phyloP scores from a whole-genome alignment of 2,888 invertebrate genomes.

The Lysandra coridon region DNA sequence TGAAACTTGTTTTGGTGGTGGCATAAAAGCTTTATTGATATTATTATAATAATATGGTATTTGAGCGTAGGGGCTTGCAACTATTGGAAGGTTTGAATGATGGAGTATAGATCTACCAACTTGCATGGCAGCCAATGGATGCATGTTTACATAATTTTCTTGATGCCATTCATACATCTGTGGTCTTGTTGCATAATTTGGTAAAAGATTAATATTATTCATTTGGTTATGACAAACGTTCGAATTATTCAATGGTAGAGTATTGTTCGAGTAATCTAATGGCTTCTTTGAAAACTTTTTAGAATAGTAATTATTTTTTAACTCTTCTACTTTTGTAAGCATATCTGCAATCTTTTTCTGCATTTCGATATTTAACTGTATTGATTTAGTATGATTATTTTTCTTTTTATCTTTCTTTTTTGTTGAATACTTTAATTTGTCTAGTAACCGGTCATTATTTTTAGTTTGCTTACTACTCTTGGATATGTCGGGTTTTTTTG shows the following conservation, averaged over 20 bases:
- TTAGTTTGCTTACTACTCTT: neutral
- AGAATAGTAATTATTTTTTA: neutral
- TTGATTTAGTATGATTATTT: neutral
- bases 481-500: neutral
- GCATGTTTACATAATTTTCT: neutral
- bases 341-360: constrained; percentile 3
- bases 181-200: neutral
- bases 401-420: neutral
- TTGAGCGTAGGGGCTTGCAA: neutral
- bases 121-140: neutral
- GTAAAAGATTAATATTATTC: neutral
- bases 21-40: neutral
- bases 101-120: neutral
- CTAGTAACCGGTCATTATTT: neutral
- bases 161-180: neutral
- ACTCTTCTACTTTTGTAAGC: neutral
- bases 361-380: constrained; percentile 3
- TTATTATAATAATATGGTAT: neutral
- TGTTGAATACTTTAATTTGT: neutral
- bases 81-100: neutral
- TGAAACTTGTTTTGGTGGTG: neutral
- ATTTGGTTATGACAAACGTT: neutral
- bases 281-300: neutral
- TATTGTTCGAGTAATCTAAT: neutral
- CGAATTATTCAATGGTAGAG: neutral